Percentiles rank a stretch among this genome's conserved stretches.
phyloP scores from a whole-genome alignment of 2,113 vertebrate species.

The Crotalus viridis region DNA sequence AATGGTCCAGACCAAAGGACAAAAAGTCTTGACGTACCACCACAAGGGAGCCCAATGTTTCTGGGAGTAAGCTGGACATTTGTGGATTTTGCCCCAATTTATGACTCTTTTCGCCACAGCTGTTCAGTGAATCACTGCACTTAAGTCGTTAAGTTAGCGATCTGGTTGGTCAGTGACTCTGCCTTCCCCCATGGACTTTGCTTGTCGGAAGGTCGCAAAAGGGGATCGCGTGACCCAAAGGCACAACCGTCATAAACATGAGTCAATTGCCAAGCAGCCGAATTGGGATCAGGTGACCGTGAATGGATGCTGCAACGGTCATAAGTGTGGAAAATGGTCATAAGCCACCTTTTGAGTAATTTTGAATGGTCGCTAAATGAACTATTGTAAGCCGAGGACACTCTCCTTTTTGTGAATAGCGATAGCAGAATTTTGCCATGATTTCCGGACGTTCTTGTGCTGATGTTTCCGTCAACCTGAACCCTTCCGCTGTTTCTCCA shows the following conservation, averaged over 20 bases:
- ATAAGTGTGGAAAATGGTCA: too few relatives aligned
- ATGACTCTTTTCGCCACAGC: background rate
- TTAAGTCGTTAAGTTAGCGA: too few relatives aligned
- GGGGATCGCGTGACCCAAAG: too few relatives aligned
- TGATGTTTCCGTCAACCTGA: background rate
- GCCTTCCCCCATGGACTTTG: too few relatives aligned
- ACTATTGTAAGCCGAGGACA: background rate
- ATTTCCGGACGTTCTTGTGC: background rate
- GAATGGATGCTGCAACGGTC: too few relatives aligned
- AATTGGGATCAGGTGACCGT: too few relatives aligned
- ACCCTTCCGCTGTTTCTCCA: background rate
- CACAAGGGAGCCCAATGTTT: background rate
- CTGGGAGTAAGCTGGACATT: background rate
- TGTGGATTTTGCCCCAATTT: background rate
- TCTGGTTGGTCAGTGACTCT: background rate
- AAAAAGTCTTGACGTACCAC: accelerated
- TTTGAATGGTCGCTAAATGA: background rate
- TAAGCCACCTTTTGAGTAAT: too few relatives aligned
- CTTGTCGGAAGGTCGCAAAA: too few relatives aligned
- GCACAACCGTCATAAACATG: too few relatives aligned
- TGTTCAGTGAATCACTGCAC: background rate
- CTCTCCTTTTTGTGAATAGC: background rate
- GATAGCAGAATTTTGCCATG: background rate
- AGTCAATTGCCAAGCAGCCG: too few relatives aligned
- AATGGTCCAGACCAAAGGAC: background rate